Percentiles rank a stretch among this genome's conserved stretches.
Conservation (phyloP, 92 coral and sea anemone species). For the Galaxea fascicularis region DNA sequence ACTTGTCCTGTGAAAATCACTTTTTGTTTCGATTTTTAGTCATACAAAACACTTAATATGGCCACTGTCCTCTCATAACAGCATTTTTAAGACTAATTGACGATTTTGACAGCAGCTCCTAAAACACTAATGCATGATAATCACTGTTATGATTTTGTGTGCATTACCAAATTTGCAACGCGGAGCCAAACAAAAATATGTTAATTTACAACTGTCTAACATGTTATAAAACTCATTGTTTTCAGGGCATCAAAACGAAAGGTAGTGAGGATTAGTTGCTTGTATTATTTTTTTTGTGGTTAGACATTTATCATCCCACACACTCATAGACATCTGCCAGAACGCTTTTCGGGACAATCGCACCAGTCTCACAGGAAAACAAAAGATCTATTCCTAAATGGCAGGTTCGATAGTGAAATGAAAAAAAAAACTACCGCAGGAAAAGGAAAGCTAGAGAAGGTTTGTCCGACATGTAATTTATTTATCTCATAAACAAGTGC, state of each 20-base stretch:
- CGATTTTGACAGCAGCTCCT: conserved; percentile 1
- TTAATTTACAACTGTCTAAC: conserved; percentile 24
- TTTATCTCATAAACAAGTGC: no score
- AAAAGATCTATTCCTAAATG: neutral
- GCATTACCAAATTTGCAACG: conserved; percentile 12
- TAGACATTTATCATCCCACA: neutral
- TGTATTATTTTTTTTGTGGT: neutral
- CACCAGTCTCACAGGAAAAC: neutral
- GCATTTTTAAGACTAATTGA: neutral
- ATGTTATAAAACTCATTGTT: conserved; percentile 15
- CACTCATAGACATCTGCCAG: neutral
- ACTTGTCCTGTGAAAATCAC: neutral
- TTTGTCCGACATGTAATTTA: no score
- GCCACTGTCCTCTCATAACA: no score
- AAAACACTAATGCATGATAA: neutral
- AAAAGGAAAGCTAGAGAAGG: no score
- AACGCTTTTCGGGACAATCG: neutral
- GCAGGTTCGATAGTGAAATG: neutral
- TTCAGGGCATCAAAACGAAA: neutral
- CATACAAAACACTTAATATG: no score
- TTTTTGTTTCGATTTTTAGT: no score
- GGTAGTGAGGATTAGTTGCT: no score
- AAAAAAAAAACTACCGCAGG: neutral
- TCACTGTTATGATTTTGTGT: neutral
- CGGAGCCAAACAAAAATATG: conserved; percentile 15